Base-by-base conservation (phyloP, 2,888 invertebrate genomes). In the Sarcophaga subvicina region DNA sequence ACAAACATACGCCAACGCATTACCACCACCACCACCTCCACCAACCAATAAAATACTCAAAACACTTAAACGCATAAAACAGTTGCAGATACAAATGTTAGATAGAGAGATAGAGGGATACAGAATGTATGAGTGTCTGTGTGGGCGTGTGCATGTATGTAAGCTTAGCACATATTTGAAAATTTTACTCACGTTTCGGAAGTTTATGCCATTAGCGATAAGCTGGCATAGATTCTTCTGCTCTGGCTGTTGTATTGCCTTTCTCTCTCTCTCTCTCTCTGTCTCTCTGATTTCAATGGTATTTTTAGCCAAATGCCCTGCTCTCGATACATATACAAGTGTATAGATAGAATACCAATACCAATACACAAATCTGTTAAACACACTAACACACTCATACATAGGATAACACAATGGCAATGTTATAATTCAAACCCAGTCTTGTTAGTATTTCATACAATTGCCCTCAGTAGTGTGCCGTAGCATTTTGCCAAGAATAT, bases 151-250 rank as follows among this genome's bases (percentile, higher is more conserved):
- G 69, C 37, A 10, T 86, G 54, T 54, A 12, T 17, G 54, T 54
- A 37, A 64, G 47, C 76, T 86, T 77, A 80, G 60, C 80, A 83
- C 78, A 77, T 83, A 86, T 86, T 86, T 80, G 72, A 70, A 75
- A 80, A 92, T 92, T 92, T 90, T 84, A 86, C 90, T 91, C 92
- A 92, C 92, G 92, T 92, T 89, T 89, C 90, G 91, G 91, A 91
- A 92, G 92, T 92, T 92, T 92, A 91, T 92, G 91, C 92, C 92
- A 91, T 92, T 92, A 92, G 91, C 92, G 91, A 91, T 91, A 91
- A 91, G 92, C 91, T 91, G 90, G 91, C 91, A 88, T 85, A 83
- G 86, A 83, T 88, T 82, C 66, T 79, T 70, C 76, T 37, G 37
- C n/a, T 64, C 6, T 62, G 10, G 8, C 54, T 60, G 37, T 69